phyloP scores from a whole-genome alignment of 2,113 vertebrate genomes.

The Orientallactaga bullata region DNA sequence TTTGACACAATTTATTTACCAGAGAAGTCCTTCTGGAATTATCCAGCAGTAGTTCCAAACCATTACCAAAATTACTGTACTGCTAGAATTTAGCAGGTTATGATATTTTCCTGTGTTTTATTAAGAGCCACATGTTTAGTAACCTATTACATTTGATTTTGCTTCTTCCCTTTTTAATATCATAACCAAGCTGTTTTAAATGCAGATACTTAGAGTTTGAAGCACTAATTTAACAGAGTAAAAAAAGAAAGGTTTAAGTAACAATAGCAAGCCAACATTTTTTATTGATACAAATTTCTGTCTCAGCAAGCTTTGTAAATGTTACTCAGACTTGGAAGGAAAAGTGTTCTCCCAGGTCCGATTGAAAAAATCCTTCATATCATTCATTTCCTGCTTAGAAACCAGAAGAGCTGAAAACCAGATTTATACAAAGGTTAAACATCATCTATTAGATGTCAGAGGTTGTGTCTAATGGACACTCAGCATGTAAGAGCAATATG shows the following conservation, averaged over 20 bases:
- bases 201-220: neutral
- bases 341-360: neutral
- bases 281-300: neutral
- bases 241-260: conserved; percentile 12
- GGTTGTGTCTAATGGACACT: neutral
- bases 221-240: neutral
- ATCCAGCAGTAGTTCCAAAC: neutral
- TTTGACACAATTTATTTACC: neutral
- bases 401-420: neutral
- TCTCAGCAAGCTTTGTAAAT: neutral
- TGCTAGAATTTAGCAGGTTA: neutral
- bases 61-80: neutral
- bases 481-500: neutral
- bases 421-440: neutral
- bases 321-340: neutral
- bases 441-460: neutral
- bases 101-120: no score
- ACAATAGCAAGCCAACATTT: neutral
- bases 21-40: neutral
- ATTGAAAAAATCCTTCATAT: neutral
- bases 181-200: no score
- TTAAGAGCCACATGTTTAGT: no score
- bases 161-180: neutral
- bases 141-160: neutral
- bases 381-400: neutral